Base-by-base conservation (phyloP, 2,888 invertebrate species). In the Clitarchus hookeri region DNA sequence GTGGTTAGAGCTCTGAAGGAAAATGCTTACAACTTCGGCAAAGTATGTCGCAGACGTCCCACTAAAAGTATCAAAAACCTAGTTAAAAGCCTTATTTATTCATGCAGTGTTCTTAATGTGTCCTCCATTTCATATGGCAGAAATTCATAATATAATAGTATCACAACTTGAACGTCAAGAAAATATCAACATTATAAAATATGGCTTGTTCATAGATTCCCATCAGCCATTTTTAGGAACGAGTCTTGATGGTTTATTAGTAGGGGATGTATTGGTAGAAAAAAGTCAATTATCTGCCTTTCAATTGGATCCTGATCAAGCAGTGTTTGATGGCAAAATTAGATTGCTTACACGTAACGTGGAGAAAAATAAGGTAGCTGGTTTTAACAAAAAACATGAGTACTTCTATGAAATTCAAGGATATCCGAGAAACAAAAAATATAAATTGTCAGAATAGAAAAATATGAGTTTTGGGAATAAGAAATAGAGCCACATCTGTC, bases 191-290 rank as follows among this genome's bases (percentile, higher is more conserved):
- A 88, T 89, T 16, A 54, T 53, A 6, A 48, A 80, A 3, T 89
- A 89, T 84, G 90, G 89, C 26, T 87, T 90, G 44, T 89, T 90
- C 86, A 88, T 48, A 48, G 6, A 48, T 16, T 65, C 13, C 16
- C 48, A 9, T 89, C 48, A 84, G 25, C 87, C 83, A 19, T 86
- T 54, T 84, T 86, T 89, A 13, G 89, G 88, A 12, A 89, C 89
- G 84, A 88, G 88, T 79, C 89, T 89, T 3, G 89, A 89, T 86
- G 89, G 89, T 65, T 84, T 89, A 0, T 44, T 85, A 54, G 89
- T 86, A 80, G 85, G 85, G 23, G 87, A 89, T 85, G 87, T 87
- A 6, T 87, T 89, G 48, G 83, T 89, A 6, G 89, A 89, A 86
- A 87, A 89, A 25, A 87, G 65, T 65, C 65, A 8, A 65, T 4